Conservation (phyloP, 1,140 invertebrate species). For the Idris sp. region DNA sequence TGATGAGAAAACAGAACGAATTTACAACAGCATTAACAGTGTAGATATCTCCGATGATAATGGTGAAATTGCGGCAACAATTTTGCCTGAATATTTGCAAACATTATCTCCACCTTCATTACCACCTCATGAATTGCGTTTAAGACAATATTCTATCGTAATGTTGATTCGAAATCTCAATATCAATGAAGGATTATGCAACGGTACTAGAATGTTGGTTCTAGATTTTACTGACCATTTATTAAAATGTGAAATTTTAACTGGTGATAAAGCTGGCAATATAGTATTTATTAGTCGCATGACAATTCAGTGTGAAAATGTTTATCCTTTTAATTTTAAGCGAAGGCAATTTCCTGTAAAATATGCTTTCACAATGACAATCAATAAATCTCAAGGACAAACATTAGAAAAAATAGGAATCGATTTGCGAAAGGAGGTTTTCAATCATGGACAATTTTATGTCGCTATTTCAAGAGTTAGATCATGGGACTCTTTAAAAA, state of each 20-base stretch:
- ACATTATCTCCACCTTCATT: conserved; percentile 7
- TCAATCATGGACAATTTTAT: conserved; percentile 18
- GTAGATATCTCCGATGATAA: too few species aligned
- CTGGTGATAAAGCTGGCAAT: too few species aligned
- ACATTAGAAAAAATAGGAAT: conserved; percentile 14
- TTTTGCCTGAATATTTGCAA: conserved; percentile 55
- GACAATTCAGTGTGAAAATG: neutral
- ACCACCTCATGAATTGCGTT: conserved; percentile 27
- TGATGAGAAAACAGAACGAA: conserved; percentile 13
- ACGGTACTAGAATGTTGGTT: neutral
- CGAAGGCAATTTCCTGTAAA: conserved; percentile 6
- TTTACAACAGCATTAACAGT: too few species aligned
- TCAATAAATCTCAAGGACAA: conserved; percentile 12
- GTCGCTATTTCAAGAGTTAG: conserved; percentile 14
- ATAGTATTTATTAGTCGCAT: neutral
- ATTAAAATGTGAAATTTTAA: too few species aligned
- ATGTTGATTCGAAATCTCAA: too few species aligned
- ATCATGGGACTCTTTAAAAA: conserved; percentile 12
- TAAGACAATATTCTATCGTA: conserved; percentile 11
- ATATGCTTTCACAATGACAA: conserved; percentile 14
- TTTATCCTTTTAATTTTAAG: conserved; percentile 7
- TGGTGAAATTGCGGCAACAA: conserved; percentile 10
- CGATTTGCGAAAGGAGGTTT: conserved; percentile 7
- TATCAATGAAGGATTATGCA: too few species aligned
- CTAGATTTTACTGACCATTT: neutral